Evolutionary conservation across 1,140 invertebrate genomes (phyloP), one percentile per base, ranked within the genome.

Genomic region (Hetaerina americana): DNA sequence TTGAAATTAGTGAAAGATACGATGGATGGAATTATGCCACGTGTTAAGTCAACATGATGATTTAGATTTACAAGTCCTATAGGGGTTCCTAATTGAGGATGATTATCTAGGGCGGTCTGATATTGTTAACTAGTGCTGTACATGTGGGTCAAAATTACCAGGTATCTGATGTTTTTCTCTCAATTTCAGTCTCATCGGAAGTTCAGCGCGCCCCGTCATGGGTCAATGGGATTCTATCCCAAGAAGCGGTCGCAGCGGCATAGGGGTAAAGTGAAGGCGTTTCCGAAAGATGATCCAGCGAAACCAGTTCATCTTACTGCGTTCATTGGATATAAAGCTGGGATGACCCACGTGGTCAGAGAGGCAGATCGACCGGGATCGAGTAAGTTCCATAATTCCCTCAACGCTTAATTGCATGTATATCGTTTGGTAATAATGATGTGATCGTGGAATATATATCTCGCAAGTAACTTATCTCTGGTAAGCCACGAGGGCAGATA

Each of bases 341-440:
- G 98, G 81, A 99, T 99, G 98, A 98, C 97, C 75, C 98, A 99
- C 81, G 93, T 99, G 82, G 94, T 99, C 3, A 88, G 98, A 78
- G 97, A 99, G 86, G 96, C 97, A 68, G 97, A 99, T 84, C 90
- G 97, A 85, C 97, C 96, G 80, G 98, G 97, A 73, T 99, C 96
- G 83, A 99, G 95, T 98, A 85, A 92, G 94, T 90, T 70, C 24
- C 18, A 18, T 8, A 57, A 40, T 73, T 74, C 74, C 75, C n/a
- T 29, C 18, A 25, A 66, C 68, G 5, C 3, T 71, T 26, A 10
- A 57, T 12, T 25, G 22, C 2, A n/a, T n/a, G n/a, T n/a, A n/a
- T 57, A 10, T 57, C n/a, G 40, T 57, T n/a, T n/a, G n/a, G n/a
- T n/a, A n/a, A n/a, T n/a, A n/a, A n/a, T n/a, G n/a, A n/a, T n/a